A percentile compares a stretch with the other conserved stretches of the same genome.
These are phyloP conservation scores for Thermophis baileyi DNA, from an alignment of 2,113 vertebrate genomes.

Conservation along the genomic window DNA sequence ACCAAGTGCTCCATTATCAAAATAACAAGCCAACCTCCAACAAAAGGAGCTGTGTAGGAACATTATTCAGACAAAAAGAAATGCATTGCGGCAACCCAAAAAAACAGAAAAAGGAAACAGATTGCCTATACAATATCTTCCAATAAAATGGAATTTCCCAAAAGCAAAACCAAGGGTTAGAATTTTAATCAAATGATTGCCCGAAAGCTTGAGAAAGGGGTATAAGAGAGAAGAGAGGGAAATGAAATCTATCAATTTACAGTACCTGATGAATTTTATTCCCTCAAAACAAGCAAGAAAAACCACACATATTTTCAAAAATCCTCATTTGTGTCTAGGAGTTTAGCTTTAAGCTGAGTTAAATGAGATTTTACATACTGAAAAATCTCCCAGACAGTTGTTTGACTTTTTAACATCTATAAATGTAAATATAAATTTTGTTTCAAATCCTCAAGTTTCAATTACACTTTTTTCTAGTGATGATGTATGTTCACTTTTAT, in stretches of 20 bases:
- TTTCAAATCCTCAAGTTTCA: not conserved
- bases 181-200: constrained; percentile 38
- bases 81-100: not conserved
- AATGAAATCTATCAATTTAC: constrained; percentile 4
- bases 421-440: not conserved
- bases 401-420: not conserved
- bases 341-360: not conserved
- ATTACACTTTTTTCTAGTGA: not conserved
- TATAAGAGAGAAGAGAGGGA: fast-evolving
- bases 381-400: not conserved
- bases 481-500: not conserved
- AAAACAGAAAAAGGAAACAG: not conserved
- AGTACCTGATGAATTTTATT: constrained; percentile 19
- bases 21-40: not conserved
- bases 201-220: not conserved
- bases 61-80: not conserved
- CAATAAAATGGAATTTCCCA: not conserved
- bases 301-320: constrained; percentile 21
- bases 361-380: not conserved
- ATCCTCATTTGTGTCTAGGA: constrained; percentile 12
- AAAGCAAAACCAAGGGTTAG: constrained; percentile 13
- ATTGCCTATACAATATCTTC: not conserved
- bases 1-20: not conserved
- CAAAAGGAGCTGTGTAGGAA: not conserved
- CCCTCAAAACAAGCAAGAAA: constrained; percentile 41